Conservation (phyloP, 2,797 vertebrate species). For the Parauchenoglanis punctatus region DNA sequence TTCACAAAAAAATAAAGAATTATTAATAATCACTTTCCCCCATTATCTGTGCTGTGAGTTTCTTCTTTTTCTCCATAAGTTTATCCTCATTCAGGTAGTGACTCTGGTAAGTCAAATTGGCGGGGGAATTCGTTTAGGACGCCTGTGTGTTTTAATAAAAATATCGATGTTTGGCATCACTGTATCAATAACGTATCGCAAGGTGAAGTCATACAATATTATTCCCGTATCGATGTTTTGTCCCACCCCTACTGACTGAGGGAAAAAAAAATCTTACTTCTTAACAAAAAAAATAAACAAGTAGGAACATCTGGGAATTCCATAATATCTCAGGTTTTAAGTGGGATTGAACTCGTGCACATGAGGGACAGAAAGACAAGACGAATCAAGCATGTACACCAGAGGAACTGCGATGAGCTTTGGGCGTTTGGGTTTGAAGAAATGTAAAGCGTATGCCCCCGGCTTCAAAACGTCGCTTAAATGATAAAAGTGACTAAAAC, state of each 20-base stretch:
- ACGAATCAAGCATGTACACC: not conserved
- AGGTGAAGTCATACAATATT: no score
- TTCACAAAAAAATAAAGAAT: no score
- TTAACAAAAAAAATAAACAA: not conserved
- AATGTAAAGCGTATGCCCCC: conserved; percentile 53
- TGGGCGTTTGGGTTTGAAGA: conserved; percentile 33
- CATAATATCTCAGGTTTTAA: not conserved
- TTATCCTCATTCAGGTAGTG: no score
- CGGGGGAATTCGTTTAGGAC: no score
- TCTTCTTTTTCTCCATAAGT: no score
- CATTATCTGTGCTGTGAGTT: no score
- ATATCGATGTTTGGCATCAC: no score
- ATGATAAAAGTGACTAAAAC: conserved; percentile 74
- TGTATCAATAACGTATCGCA: no score
- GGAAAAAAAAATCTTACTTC: not conserved
- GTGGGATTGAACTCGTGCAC: not conserved
- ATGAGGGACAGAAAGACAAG: not conserved
- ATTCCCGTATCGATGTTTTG: no score
- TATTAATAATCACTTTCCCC: no score
- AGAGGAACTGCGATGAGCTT: not conserved
- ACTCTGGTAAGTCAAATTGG: no score
- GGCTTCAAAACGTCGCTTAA: conserved; percentile 64
- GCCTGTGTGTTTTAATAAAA: no score
- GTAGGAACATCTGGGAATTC: not conserved
- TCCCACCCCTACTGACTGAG: not conserved